Conservation (phyloP, 2,888 invertebrate genomes). For the Thecocarcelia acutangulata region DNA sequence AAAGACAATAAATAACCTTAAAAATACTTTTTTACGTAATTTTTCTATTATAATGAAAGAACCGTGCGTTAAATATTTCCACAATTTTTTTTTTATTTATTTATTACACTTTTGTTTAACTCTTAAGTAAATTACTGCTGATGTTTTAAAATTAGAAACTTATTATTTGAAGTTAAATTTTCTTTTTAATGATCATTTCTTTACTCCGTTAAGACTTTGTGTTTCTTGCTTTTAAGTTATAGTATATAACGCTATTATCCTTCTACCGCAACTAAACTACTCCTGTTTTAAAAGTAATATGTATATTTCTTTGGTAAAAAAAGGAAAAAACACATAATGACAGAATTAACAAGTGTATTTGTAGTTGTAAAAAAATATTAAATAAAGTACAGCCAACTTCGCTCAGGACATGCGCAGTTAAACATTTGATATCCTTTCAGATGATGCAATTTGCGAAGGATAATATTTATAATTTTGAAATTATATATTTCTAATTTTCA, state of each 20-base stretch:
- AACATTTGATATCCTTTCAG: conserved; percentile 41
- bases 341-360: conserved; percentile 63
- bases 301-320: conserved; percentile 55
- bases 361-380: conserved; percentile 36
- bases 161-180: neutral
- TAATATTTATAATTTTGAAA: neutral
- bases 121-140: neutral
- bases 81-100: neutral
- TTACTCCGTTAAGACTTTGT: conserved; percentile 38
- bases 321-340: conserved; percentile 41
- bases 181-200: conserved; percentile 7
- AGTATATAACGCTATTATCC: conserved; percentile 57
- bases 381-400: conserved; percentile 65
- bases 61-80: neutral
- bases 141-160: neutral
- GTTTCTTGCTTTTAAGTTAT: conserved; percentile 16
- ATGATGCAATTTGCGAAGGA: neutral
- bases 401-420: conserved; percentile 54
- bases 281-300: conserved; percentile 54
- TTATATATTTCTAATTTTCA: no score
- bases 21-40: conserved; percentile 64
- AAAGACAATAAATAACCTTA: conserved; percentile 51
- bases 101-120: neutral
- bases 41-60: conserved; percentile 17
- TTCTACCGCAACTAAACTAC: conserved; percentile 68